Conservation (phyloP, 2,113 vertebrate species). For the Collichthys lucidus region DNA sequence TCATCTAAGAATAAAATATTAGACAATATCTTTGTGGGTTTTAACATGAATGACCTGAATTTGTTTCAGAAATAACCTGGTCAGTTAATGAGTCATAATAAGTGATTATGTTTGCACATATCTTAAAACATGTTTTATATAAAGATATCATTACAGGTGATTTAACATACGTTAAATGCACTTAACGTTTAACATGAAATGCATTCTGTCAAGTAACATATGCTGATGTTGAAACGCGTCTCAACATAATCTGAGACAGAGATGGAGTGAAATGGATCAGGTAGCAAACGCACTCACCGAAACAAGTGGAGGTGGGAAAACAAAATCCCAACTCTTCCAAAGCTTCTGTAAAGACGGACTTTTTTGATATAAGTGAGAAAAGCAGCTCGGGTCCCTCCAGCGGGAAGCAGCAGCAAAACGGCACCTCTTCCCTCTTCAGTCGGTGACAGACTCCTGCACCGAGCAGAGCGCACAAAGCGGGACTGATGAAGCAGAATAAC, state of each 20-base stretch:
- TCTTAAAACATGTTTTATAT: no score
- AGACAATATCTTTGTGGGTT: background rate
- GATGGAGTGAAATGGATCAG: background rate
- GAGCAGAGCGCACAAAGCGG: constrained; percentile 42
- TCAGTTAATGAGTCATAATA: background rate
- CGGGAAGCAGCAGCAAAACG: constrained; percentile 35
- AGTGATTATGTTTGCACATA: no score
- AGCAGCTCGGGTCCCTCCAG: constrained; percentile 49
- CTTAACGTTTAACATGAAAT: background rate
- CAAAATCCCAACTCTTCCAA: constrained; percentile 42
- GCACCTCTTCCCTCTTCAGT: constrained; percentile 41
- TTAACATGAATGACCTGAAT: background rate
- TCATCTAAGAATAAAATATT: background rate
- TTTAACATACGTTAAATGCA: background rate
- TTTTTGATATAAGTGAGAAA: constrained; percentile 23
- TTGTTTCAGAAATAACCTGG: background rate
- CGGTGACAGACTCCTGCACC: constrained; percentile 34
- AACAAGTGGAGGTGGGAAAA: constrained; percentile 34
- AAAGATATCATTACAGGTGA: background rate
- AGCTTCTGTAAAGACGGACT: constrained; percentile 34
- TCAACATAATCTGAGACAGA: background rate
- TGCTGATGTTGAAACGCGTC: background rate
- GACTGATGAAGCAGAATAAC: constrained; percentile 20
- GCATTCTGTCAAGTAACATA: background rate
- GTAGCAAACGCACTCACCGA: constrained; percentile 52